phyloP scores from a whole-genome alignment of 2,797 vertebrate genomes.

The Pseudocheirus occidentalis region DNA sequence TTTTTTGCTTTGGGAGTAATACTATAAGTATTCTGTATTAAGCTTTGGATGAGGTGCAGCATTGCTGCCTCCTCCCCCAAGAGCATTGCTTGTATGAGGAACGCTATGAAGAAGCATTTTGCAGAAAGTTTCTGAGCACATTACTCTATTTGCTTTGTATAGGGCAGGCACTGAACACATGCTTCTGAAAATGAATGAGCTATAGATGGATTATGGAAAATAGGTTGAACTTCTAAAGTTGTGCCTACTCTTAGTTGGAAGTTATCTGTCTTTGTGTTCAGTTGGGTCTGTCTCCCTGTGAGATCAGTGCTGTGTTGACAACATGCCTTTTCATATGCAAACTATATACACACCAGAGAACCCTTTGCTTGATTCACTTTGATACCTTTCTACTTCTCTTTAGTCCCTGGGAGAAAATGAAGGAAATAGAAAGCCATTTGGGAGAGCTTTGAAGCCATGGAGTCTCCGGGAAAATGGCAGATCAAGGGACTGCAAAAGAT shows the following conservation, averaged over 20 bases:
- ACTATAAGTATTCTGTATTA: not conserved
- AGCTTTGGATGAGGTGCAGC: not conserved
- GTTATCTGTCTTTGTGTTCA: not conserved
- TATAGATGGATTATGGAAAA: not conserved
- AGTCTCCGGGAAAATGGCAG: not conserved
- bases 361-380: not conserved
- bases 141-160: not conserved
- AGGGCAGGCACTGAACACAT: not conserved
- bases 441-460: not conserved
- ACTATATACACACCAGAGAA: not conserved
- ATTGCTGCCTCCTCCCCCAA: not conserved
- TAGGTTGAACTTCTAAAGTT: not conserved
- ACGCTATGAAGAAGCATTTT: not conserved
- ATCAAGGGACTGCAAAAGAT: not conserved
- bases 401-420: conserved; percentile 6
- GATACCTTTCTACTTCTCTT: not conserved
- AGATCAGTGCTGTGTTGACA: not conserved
- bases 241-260: not conserved
- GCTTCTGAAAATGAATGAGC: not conserved
- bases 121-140: not conserved
- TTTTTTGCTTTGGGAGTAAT: not conserved
- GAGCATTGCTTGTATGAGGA: not conserved
- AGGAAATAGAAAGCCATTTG: not conserved
- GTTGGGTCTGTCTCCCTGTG: not conserved
- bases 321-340: conserved; percentile 15